Evolutionary conservation across 2,797 vertebrate genomes (phyloP), one percentile per base, ranked within the genome.

Genomic region (Ptychobarbus kaznakovi): DNA sequence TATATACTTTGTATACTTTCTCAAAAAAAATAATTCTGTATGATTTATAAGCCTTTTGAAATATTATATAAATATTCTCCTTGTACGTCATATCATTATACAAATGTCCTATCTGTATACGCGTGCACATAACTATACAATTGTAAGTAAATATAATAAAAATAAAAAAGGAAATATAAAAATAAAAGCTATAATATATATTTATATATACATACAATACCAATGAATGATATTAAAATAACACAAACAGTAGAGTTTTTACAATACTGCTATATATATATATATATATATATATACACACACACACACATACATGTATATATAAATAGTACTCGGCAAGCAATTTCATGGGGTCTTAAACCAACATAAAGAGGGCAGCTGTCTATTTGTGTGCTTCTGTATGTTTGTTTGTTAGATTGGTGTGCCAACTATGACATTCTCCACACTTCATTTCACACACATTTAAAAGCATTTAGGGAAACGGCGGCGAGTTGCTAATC

Each of bases 381-480:
- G 68, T 51, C 53, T 40, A 56, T 77, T n/a, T 77, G 22, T 51
- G 68, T 49, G 49, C 20, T 73, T 61, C 40, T 74, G 18, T 6
- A 12, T 28, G 42, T 75, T 78, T 84, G 32, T 58, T 51, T 85
- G 70, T 44, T 72, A 18, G 69, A 92, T 32, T 16, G 28, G 18
- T 49, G 8, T 28, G 49, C 79, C 86, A 88, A 87, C 90, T 61
- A 63, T 76, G 51, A 92, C 90, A 84, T 90, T 92, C 91, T 90
- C 90, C 92, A 92, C 92, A 93, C 91, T 93, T 94, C 92, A 94
- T 94, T 95, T 94, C 89, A 89, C 93, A 78, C 90, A 87, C 91
- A 90, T 92, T 93, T 92, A 93, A 94, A 94, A 94, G 92, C 90
- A 93, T 95, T 95, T 93, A 88, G 90, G 89, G 87, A 80, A 93